A percentile compares a stretch with the other conserved stretches of the same genome.
phyloP scores from a whole-genome alignment of 2,797 vertebrate species.

The Fratercula arctica region DNA sequence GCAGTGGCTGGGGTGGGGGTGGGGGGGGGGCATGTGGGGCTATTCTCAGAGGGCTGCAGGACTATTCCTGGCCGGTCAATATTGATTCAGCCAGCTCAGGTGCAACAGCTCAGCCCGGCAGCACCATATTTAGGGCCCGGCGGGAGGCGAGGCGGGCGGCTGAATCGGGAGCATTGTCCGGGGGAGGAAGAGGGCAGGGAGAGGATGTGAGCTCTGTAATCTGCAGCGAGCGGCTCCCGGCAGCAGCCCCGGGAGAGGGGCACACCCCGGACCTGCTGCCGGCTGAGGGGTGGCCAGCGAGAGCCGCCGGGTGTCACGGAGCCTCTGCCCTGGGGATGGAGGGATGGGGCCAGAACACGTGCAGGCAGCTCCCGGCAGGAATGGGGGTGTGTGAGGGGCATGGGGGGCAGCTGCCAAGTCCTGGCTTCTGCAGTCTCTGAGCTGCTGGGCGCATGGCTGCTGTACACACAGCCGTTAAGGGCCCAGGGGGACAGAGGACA shows the following conservation, averaged over 20 bases:
- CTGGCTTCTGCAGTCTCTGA: background rate
- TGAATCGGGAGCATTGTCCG: constrained; percentile 39
- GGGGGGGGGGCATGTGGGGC: background rate
- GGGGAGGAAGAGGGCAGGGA: constrained; percentile 58
- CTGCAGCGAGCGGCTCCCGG: background rate
- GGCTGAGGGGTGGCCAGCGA: background rate
- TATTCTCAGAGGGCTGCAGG: constrained; percentile 63
- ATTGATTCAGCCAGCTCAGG: constrained; percentile 72
- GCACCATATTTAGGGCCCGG: constrained; percentile 47
- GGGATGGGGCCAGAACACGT: background rate
- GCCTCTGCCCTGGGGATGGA: background rate
- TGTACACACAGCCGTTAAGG: background rate
- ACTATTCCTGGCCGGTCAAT: constrained; percentile 73
- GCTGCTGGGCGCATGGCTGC: background rate
- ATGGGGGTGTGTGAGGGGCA: background rate
- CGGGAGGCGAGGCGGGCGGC: background rate
- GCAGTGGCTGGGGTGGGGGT: background rate
- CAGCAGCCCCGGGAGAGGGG: background rate
- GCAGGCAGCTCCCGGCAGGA: background rate
- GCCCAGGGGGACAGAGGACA: background rate
- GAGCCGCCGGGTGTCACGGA: background rate
- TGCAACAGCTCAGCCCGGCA: constrained; percentile 44
- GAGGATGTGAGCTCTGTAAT: constrained; percentile 57
- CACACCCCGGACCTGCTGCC: background rate
- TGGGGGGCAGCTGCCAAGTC: background rate